A percentile compares a stretch with the other conserved stretches of the same genome.
These are phyloP conservation scores for Drosophila robusta DNA, from an alignment of 2,888 invertebrate genomes.

Conservation along the genomic window DNA sequence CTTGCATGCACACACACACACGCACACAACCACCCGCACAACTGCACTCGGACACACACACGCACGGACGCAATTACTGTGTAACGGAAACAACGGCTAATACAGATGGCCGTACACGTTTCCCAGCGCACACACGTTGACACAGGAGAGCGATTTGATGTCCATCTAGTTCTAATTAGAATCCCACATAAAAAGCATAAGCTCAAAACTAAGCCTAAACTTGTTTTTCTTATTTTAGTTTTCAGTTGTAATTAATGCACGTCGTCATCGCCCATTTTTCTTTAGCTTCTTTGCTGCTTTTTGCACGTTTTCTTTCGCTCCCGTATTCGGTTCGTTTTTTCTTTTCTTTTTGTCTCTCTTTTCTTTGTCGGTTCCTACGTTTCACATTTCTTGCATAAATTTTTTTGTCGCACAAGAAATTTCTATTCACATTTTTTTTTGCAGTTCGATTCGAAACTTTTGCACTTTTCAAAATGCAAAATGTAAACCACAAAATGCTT, in stretches of 20 bases:
- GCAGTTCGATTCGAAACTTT: constrained; percentile 26
- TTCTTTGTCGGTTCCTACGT: constrained; percentile 74
- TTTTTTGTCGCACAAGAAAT: constrained; percentile 66
- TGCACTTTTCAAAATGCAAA: constrained; percentile 39
- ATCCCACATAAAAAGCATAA: constrained; percentile 17
- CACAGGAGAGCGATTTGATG: constrained; percentile 7
- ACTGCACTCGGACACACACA: constrained; percentile 32
- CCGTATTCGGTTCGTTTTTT: constrained; percentile 54
- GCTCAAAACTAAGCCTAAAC: constrained; percentile 45
- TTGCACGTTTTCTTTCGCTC: constrained; percentile 74
- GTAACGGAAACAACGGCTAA: constrained; percentile 66
- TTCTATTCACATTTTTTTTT: constrained; percentile 56
- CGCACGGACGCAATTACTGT: constrained; percentile 24
- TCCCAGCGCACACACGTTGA: constrained; percentile 36
- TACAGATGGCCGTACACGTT: constrained; percentile 66
- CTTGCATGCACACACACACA: constrained; percentile 47
- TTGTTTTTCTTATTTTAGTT: constrained; percentile 39
- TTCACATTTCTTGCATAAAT: constrained; percentile 83
- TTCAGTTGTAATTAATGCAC: constrained; percentile 67
- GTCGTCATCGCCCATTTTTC: constrained; percentile 74
- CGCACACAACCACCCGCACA: constrained; percentile 33
- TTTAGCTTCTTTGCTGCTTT: constrained; percentile 56
- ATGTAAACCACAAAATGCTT: constrained; percentile 39
- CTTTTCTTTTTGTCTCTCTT: constrained; percentile 47
- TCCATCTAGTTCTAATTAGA: constrained; percentile 47